phyloP scores from a whole-genome alignment of 2,888 invertebrate genomes.

The Trichogramma dendrolimi region DNA sequence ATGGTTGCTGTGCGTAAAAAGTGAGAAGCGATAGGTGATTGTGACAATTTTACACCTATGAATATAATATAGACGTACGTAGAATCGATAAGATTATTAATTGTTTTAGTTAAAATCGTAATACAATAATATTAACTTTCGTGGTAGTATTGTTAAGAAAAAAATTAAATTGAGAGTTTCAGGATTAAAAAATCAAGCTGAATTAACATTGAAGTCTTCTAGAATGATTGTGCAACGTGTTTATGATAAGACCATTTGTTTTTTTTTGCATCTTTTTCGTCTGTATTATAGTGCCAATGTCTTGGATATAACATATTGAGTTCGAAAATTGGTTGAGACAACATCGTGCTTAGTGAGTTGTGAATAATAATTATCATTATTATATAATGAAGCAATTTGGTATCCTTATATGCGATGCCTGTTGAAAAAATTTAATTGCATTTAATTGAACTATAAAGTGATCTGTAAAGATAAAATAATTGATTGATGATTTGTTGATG shows the following conservation, averaged over 20 bases:
- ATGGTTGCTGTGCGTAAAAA: constrained; percentile 8
- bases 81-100: too few species aligned
- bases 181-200: too few species aligned
- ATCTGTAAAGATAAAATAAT: constrained; percentile 4
- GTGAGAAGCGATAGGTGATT: constrained; percentile 25
- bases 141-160: too few species aligned
- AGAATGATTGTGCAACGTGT: too few species aligned
- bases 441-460: constrained; percentile 8
- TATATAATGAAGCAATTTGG: constrained; percentile 11
- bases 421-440: constrained; percentile 25
- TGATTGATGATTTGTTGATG: constrained; percentile 24
- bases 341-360: constrained; percentile 14
- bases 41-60: constrained; percentile 27
- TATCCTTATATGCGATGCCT: constrained; percentile 12
- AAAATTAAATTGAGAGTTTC: too few species aligned
- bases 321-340: constrained; percentile 18
- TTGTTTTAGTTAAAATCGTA: too few species aligned
- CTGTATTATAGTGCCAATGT: constrained; percentile 24
- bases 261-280: constrained; percentile 15
- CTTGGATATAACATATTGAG: constrained; percentile 17
- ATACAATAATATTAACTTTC: too few species aligned
- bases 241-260: constrained; percentile 3
- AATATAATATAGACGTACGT: not conserved
- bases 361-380: constrained; percentile 10
- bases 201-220: too few species aligned